Conservation (phyloP, 2,113 vertebrate species). For the Fregata magnificens region DNA sequence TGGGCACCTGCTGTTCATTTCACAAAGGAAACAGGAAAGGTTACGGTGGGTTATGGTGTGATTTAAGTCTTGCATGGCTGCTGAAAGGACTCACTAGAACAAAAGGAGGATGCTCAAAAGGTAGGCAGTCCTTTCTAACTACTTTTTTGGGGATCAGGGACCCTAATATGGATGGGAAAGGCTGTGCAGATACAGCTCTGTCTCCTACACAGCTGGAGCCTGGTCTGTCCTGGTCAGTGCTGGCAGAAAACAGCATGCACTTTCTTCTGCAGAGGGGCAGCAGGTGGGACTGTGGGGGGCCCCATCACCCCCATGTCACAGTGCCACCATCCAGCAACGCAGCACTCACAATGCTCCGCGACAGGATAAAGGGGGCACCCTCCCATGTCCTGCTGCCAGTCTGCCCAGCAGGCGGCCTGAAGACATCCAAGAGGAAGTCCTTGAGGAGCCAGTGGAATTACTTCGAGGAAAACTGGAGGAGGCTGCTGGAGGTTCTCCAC, state of each 20-base stretch:
- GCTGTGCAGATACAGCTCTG: not conserved
- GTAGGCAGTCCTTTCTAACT: not conserved
- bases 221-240: not conserved
- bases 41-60: not conserved
- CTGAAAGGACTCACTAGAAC: not conserved
- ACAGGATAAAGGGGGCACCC: not conserved
- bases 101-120: not conserved
- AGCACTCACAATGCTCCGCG: not conserved
- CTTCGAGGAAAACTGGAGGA: not conserved
- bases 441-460: not conserved
- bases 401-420: rapidly evolving
- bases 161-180: not conserved
- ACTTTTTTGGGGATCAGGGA: not conserved
- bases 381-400: rapidly evolving
- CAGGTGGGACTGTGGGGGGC: rapidly evolving
- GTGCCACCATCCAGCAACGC: not conserved
- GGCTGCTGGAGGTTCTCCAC: not conserved
- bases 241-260: not conserved
- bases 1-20: not conserved
- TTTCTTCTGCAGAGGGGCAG: not conserved
- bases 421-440: not conserved
- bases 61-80: not conserved
- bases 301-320: rapidly evolving
- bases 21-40: not conserved
- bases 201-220: too few relatives aligned